Evolutionary conservation across 2,797 vertebrate species (phyloP).

Genomic region (Hybognathus amarus): DNA sequence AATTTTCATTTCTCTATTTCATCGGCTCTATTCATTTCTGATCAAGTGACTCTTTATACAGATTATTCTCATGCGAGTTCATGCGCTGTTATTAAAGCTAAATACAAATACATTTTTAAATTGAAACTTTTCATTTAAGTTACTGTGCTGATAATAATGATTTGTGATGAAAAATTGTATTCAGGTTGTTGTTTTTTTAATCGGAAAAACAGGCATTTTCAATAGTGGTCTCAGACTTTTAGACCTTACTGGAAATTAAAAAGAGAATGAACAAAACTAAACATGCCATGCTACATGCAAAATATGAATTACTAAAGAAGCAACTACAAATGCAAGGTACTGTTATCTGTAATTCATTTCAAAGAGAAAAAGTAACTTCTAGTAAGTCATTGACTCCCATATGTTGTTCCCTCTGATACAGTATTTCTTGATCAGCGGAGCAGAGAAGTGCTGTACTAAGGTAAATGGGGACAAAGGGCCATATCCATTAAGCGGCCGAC

Average conservation of each 20-base stretch:
- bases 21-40: not conserved
- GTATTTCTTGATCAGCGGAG: slow-evolving; percentile 53
- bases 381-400: slow-evolving; percentile 55
- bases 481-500: slow-evolving; percentile 55
- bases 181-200: too few relatives aligned
- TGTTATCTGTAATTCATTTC: slow-evolving; percentile 3
- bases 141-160: not conserved
- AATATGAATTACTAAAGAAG: not conserved
- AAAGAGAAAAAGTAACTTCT: slow-evolving; percentile 21
- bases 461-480: slow-evolving; percentile 51
- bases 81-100: not conserved
- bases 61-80: not conserved
- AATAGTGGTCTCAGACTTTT: not conserved
- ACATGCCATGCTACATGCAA: not conserved
- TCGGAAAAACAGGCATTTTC: not conserved
- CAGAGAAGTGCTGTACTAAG: slow-evolving; percentile 54
- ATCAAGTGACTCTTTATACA: not conserved
- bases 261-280: not conserved
- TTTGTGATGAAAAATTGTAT: not conserved
- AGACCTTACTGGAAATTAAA: not conserved
- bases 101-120: not conserved
- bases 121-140: not conserved
- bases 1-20: too few relatives aligned
- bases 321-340: not conserved
- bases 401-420: slow-evolving; percentile 27